Conservation (phyloP, 2,888 invertebrate species). For the Aproaerema taeniolella region DNA sequence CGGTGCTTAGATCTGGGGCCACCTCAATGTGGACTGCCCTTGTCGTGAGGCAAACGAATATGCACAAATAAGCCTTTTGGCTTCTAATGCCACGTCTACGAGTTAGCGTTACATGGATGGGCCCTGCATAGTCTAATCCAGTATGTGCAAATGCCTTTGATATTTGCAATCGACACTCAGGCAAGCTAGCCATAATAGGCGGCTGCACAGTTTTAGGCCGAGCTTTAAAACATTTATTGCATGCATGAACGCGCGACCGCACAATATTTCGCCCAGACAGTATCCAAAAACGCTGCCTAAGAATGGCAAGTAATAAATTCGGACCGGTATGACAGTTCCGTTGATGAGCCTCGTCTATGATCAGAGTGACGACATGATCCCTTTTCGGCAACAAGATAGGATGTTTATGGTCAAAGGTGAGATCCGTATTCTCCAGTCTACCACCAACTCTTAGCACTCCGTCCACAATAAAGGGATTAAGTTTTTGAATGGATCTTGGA, state of each 20-base stretch:
- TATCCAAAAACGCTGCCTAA: conserved; percentile 11
- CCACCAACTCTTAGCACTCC: conserved; percentile 1
- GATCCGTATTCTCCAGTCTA: neutral
- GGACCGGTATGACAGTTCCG: conserved; percentile 12
- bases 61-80: conserved; percentile 10
- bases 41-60: conserved; percentile 11
- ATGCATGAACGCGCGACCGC: neutral
- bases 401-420: neutral
- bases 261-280: conserved; percentile 1
- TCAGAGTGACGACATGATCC: conserved; percentile 10
- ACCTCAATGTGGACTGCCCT: conserved; percentile 12
- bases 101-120: neutral
- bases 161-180: conserved; percentile 7
- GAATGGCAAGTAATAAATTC: conserved; percentile 6
- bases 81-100: conserved; percentile 11
- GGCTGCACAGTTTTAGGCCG: conserved; percentile 2
- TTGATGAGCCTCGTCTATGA: conserved; percentile 10
- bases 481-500: neutral
- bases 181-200: conserved; percentile 17
- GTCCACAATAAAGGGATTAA: neutral
- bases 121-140: conserved; percentile 13
- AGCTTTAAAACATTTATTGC: conserved; percentile 8
- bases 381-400: conserved; percentile 2
- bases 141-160: conserved; percentile 15
- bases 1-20: conserved; percentile 6